A percentile compares a stretch with the other conserved stretches of the same genome.
These are phyloP conservation scores for Cephalophus harveyi DNA, from an alignment of 2,113 vertebrate genomes.

Conservation along the genomic window DNA sequence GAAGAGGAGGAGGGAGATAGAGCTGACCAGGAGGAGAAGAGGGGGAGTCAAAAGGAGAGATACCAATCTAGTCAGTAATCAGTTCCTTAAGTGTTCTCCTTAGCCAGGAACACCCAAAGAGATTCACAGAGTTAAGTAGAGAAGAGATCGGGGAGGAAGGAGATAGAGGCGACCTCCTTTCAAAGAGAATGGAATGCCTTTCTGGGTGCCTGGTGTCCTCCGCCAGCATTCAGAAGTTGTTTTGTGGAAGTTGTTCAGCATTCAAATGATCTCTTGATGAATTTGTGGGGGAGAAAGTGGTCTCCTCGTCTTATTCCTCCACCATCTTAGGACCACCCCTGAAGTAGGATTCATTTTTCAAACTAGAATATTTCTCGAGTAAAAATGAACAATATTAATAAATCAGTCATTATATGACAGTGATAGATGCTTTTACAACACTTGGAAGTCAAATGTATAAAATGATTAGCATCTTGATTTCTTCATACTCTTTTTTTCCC, in stretches of 20 bases:
- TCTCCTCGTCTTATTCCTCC: fast-evolving
- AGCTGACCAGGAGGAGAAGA: neutral
- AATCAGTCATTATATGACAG: neutral
- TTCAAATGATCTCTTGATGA: neutral
- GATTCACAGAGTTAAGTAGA: neutral
- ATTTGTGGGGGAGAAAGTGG: neutral
- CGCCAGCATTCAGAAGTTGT: fast-evolving
- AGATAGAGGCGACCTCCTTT: neutral
- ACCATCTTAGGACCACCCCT: neutral
- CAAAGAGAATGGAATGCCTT: neutral
- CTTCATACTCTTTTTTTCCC: neutral
- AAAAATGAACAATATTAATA: neutral
- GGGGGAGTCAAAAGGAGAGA: neutral
- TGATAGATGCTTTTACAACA: neutral
- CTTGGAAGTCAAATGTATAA: neutral
- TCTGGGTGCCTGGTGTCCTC: neutral
- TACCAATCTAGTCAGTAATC: neutral
- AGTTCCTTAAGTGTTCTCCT: neutral
- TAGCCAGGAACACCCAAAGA: neutral
- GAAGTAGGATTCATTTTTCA: neutral
- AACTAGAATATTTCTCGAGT: neutral
- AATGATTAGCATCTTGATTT: neutral
- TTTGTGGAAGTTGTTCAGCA: neutral
- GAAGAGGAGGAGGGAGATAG: neutral
- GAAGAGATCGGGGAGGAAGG: neutral